Percentiles rank a stretch among this genome's conserved stretches.
Conservation (phyloP, 92 coral and sea anemone genomes). For the Muricea muricata region DNA sequence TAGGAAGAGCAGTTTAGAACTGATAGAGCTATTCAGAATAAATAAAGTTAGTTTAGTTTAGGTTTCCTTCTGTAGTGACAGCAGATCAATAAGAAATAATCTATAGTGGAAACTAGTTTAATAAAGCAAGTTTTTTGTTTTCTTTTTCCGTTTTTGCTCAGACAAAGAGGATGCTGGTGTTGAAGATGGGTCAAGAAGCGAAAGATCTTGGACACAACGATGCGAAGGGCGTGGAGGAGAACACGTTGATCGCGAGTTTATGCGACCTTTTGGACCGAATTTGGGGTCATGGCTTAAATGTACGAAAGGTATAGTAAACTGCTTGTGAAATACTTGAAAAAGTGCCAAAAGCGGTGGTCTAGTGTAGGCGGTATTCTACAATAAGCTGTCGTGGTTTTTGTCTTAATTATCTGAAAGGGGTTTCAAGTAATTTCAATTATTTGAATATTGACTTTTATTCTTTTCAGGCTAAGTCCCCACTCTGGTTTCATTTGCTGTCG, state of each 20-base stretch:
- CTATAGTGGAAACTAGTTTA: no score
- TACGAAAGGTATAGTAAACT: constrained; percentile 70
- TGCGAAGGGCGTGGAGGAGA: constrained; percentile 96
- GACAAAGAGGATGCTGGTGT: constrained; percentile 93
- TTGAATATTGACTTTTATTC: no score
- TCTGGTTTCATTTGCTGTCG: constrained; percentile 93
- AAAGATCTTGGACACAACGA: constrained; percentile 98
- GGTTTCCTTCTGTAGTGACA: no score
- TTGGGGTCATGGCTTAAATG: constrained; percentile 91
- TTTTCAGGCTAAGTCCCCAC: constrained; percentile 88
- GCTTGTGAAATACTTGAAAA: not conserved
- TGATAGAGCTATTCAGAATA: no score
- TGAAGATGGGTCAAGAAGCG: constrained; percentile 99
- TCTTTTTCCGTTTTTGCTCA: no score
- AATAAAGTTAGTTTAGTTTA: no score
- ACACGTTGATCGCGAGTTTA: constrained; percentile 94
- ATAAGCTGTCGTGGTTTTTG: not conserved
- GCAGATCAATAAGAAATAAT: no score
- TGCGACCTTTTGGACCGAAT: constrained; percentile 96
- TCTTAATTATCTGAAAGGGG: not conserved
- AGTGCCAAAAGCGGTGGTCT: not conserved
- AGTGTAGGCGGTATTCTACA: not conserved
- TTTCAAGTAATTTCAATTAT: no score
- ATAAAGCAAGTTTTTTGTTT: no score
- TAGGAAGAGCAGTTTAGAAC: no score